Evolutionary conservation across 2,888 invertebrate genomes (phyloP), one percentile per base, ranked within the genome.

Genomic region (Apocheima hispidaria): DNA sequence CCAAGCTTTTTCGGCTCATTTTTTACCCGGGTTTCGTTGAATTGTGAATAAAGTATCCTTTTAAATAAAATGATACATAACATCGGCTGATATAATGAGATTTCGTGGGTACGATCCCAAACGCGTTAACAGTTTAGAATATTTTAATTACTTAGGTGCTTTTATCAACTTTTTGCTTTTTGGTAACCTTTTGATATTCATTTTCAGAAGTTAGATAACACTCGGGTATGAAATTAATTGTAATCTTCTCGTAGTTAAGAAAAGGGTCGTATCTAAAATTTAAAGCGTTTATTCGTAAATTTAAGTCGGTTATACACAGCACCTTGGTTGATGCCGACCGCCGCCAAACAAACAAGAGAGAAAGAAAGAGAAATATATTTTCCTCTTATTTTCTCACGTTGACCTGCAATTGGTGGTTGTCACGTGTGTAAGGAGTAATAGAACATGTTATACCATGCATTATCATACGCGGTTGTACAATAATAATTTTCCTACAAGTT

Each of bases 1-100:
- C 74, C 75, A 78, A 76, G 78, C 73, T 74, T 74, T 80, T 77
- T 73, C 71, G 74, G 70, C 75, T 77, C 77, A 71, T 81, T 82
- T 80, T 79, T 80, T 73, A 70, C 65, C 71, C 74, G 71, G 72
- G 74, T 72, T 76, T 72, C 71, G 72, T 77, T 77, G 75, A 77
- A 81, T 79, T 80, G 71, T 79, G 77, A 78, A 81, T 82, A 78
- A 70, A 35, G 72, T 70, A 70, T 69, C 68, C 23, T 35, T 72
- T 74, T 49, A 30, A 73, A 51, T 51, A 51, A 74, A 75, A 75
- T 67, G 61, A 64, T 65, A 56, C 62, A 75, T 38, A 36, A 51
- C 33, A 56, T 49, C 33, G 28, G 49, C 43, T 68, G 68, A 68
- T 66, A 71, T 74, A 65, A 71, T 66, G 65, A 70, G 68, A 68